Conservation (phyloP, 2,113 vertebrate species). For the Merops nubicus region DNA sequence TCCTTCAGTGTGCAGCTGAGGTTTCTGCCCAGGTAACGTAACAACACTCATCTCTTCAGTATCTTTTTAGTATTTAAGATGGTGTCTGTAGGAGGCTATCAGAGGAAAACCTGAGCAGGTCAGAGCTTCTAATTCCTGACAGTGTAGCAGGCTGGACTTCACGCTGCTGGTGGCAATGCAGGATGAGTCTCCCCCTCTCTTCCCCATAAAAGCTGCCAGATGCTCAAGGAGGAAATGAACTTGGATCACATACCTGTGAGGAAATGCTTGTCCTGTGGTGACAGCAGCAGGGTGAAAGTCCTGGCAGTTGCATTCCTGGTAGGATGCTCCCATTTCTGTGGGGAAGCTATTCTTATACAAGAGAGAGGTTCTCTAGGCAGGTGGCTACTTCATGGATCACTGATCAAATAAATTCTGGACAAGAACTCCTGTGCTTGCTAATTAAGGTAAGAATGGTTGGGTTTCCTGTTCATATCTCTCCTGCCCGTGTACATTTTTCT, state of each 20-base stretch:
- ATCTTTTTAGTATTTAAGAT: not conserved
- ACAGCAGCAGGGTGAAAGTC: not conserved
- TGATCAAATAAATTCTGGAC: conserved; percentile 30
- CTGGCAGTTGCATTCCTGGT: not conserved
- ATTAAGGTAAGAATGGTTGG: not conserved
- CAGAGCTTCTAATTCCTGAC: not conserved
- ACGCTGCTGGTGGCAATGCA: not conserved
- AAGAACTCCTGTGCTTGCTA: conserved; percentile 26
- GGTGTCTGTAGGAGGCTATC: not conserved
- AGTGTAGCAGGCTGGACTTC: not conserved
- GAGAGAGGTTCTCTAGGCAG: not conserved
- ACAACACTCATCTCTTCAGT: no score
- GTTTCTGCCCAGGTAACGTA: conserved; percentile 88
- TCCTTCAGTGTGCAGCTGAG: conserved; percentile 84
- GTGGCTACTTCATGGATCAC: conserved; percentile 58
- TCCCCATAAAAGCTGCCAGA: not conserved
- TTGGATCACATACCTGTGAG: conserved; percentile 35
- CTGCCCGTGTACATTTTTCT: not conserved
- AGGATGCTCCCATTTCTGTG: not conserved
- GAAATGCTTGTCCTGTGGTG: conserved; percentile 5
- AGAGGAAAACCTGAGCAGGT: not conserved
- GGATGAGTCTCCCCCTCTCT: not conserved
- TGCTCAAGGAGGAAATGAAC: conserved; percentile 57
- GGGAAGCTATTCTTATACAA: not conserved
- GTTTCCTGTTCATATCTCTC: not conserved